Conservation (phyloP, 1,140 invertebrate genomes). For the Propsilocerus akamusi region DNA sequence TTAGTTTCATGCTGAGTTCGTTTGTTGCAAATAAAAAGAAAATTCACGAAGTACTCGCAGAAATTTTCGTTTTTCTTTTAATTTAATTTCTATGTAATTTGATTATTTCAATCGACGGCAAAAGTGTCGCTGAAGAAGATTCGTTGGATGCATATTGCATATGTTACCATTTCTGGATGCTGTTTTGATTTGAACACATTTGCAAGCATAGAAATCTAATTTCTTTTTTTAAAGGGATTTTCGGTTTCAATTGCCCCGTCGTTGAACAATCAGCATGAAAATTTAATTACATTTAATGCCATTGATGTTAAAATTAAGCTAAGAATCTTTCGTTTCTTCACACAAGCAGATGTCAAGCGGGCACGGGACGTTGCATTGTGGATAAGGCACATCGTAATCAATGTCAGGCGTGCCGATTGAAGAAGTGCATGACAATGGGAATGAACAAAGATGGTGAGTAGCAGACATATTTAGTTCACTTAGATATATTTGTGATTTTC, state of each 20-base stretch:
- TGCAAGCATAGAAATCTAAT: too few species aligned
- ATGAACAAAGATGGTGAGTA: slow-evolving; percentile 99
- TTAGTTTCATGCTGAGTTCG: too few species aligned
- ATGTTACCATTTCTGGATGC: not conserved
- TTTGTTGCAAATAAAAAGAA: too few species aligned
- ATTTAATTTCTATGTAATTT: too few species aligned
- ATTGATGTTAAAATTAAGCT: not conserved
- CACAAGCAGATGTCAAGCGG: slow-evolving; percentile 94
- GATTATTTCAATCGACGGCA: too few species aligned
- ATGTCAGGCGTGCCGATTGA: slow-evolving; percentile 92
- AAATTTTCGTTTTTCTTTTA: not conserved
- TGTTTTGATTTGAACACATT: not conserved
- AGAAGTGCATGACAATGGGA: slow-evolving; percentile 96
- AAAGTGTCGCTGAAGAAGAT: too few species aligned
- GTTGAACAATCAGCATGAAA: not conserved
- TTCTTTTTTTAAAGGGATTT: too few species aligned
- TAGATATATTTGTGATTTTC: too few species aligned
- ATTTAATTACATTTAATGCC: not conserved
- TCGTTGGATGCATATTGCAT: not conserved
- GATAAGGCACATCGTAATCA: slow-evolving; percentile 98
- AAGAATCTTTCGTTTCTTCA: slow-evolving; percentile 12
- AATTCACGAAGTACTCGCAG: not conserved
- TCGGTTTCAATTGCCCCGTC: too few species aligned
- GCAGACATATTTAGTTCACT: too few species aligned
- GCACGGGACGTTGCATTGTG: slow-evolving; percentile 85